Conservation (phyloP, 2,888 invertebrate species). For the Meliscaeva auricollis region DNA sequence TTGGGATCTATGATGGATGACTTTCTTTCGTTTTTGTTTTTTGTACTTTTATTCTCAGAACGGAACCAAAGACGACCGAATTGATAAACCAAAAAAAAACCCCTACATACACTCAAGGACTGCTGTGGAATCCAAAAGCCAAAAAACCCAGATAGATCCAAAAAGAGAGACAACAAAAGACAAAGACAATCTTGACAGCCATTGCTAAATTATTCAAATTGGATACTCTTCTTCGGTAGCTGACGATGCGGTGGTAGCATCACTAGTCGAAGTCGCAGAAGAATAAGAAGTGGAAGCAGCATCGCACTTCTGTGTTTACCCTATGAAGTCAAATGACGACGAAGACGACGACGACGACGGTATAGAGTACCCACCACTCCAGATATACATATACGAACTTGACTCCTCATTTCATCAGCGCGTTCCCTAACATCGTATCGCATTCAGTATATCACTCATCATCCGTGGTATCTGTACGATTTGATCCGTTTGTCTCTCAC, state of each 20-base stretch:
- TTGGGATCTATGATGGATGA: conserved; percentile 70
- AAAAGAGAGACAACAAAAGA: conserved; percentile 63
- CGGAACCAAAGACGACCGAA: neutral
- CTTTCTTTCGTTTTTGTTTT: conserved; percentile 35
- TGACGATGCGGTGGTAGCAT: neutral
- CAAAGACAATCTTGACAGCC: conserved; percentile 76
- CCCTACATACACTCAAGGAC: conserved; percentile 54
- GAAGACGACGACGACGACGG: too few species aligned
- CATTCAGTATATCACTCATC: conserved; percentile 59
- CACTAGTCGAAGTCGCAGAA: neutral
- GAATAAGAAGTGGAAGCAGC: conserved; percentile 24
- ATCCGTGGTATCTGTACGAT: conserved; percentile 71
- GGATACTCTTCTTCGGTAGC: conserved; percentile 74
- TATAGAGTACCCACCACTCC: conserved; percentile 65
- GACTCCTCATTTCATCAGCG: conserved; percentile 26
- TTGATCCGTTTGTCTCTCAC: conserved; percentile 54
- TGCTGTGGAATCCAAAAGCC: conserved; percentile 49
- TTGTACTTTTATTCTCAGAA: neutral
- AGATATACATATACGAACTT: conserved; percentile 29
- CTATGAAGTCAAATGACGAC: conserved; percentile 63
- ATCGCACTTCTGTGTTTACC: conserved; percentile 13
- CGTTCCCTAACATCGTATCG: conserved; percentile 4
- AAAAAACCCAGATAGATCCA: conserved; percentile 50
- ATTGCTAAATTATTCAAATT: conserved; percentile 76
- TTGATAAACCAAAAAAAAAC: conserved; percentile 29